Evolutionary conservation across 2,797 vertebrate genomes (phyloP).

Genomic region (Astyanax mexicanus): DNA sequence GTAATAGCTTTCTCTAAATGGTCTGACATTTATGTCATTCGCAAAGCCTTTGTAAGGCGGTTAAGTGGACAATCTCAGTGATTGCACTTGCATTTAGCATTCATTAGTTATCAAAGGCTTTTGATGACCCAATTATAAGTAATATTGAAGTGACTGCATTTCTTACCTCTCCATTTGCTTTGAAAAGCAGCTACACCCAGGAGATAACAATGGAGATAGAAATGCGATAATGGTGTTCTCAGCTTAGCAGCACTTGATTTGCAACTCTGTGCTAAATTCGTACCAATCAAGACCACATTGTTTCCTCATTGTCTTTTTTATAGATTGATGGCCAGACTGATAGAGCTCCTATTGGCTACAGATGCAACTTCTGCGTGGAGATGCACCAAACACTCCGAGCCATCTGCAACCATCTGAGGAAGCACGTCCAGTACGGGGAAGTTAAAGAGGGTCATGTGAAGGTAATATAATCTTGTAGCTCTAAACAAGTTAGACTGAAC

Average conservation of each 20-base stretch:
- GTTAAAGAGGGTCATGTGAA: slow-evolving; percentile 85
- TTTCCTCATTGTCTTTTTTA: slow-evolving; percentile 18
- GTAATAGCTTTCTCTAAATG: background rate
- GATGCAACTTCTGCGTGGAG: slow-evolving; percentile 97
- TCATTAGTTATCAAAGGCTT: background rate
- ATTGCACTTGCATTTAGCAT: background rate
- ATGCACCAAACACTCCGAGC: slow-evolving; percentile 95
- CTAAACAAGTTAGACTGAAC: background rate
- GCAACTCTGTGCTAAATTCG: slow-evolving; percentile 47
- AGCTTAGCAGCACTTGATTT: background rate
- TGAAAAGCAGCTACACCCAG: background rate
- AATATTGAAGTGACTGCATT: background rate
- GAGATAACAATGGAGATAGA: background rate
- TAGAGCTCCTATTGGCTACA: slow-evolving; percentile 87
- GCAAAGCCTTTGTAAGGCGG: background rate
- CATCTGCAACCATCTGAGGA: slow-evolving; percentile 98
- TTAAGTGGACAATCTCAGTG: background rate
- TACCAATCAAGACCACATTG: background rate
- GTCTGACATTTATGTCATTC: background rate
- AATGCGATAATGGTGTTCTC: background rate
- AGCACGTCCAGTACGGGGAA: slow-evolving; percentile 95
- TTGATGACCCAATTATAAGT: background rate
- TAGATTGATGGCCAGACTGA: slow-evolving; percentile 68
- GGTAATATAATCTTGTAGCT: slow-evolving; percentile 60
- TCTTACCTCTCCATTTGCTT: background rate